Evolutionary conservation across 2,113 vertebrate genomes (phyloP), one percentile per base, ranked within the genome.

Genomic region (Scophthalmus maximus): DNA sequence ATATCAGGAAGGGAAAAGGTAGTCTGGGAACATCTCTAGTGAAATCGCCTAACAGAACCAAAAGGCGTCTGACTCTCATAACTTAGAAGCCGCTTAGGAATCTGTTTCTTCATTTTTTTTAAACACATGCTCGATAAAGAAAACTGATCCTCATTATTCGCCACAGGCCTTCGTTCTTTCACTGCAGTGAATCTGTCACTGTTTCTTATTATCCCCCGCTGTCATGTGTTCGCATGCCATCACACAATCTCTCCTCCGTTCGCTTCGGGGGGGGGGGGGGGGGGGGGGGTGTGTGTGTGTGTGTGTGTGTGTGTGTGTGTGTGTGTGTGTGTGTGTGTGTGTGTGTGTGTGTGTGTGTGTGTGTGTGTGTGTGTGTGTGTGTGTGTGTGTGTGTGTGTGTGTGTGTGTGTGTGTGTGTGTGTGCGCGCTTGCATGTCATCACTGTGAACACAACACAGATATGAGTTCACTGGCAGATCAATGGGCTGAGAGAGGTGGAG

Each of bases 391-490:
- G 18, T 7, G 1, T 7, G 56, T 52, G 56, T 20, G 27, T 14
- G 61, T 20, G 27, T 14, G 17, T 30, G 40, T 22, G 20, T 25
- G 18, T 30, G 7, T 25, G 36, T 52, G 36, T 60, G 58, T 50
- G 2, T n/a, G 6, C 46, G 50, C 52, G 78, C 55, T 22, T 42
- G 68, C 72, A 27, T 82, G 56, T 69, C 57, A 50, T 47, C 50
- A 27, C n/a, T n/a, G 55, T 50, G 61, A 68, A 62, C 56, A 68
- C 64, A 51, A 47, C 52, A 44, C 12, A 25, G 56, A 63, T 68
- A 57, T 76, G 58, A 57, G 61, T 50, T 40, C 57, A 34, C 22
- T 17, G 75, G 23, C 64, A 3, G 64, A 82, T 87, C 73, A 68
- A 69, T 82, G 64, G 30, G 40, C 49, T 8, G 56, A 40, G 55